These are phyloP conservation scores for Orientallactaga sibirica DNA, from an alignment of 2,797 vertebrate species.

Conservation along the genomic window DNA sequence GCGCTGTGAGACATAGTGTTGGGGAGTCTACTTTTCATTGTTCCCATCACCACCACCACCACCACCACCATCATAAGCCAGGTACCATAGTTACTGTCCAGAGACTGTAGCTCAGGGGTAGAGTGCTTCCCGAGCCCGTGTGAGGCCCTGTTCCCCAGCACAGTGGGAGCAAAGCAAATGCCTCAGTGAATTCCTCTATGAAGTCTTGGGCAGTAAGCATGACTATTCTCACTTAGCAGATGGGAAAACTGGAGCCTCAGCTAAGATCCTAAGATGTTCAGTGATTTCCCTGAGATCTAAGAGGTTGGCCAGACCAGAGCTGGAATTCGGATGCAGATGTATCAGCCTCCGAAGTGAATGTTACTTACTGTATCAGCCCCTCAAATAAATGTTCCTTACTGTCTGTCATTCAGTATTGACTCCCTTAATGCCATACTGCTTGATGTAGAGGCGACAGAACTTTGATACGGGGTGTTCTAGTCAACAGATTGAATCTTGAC, in stretches of 20 bases:
- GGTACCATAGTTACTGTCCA: not conserved
- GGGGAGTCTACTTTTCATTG: not conserved
- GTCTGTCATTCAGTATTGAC: not conserved
- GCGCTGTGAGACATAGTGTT: not conserved
- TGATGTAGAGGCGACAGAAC: not conserved
- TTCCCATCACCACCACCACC: not conserved
- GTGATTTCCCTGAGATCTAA: constrained; percentile 5
- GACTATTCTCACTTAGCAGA: constrained; percentile 13
- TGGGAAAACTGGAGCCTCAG: constrained; percentile 15
- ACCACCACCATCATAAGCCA: not conserved
- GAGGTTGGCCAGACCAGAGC: constrained; percentile 1
- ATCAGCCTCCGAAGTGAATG: not conserved
- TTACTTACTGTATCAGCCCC: not conserved
- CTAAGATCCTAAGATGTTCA: not conserved
- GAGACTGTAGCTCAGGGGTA: not conserved
- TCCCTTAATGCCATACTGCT: not conserved
- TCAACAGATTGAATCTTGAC: constrained; percentile 5
- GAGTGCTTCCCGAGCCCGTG: not conserved
- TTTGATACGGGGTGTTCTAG: not conserved
- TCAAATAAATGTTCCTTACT: not conserved
- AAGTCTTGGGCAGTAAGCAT: not conserved
- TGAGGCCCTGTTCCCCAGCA: not conserved
- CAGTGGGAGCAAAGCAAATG: not conserved
- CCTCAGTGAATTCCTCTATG: constrained; percentile 43
- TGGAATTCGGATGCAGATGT: constrained; percentile 17